These are phyloP conservation scores for Herminia tarsipennalis DNA, from an alignment of 2,888 invertebrate species.

Conservation along the genomic window DNA sequence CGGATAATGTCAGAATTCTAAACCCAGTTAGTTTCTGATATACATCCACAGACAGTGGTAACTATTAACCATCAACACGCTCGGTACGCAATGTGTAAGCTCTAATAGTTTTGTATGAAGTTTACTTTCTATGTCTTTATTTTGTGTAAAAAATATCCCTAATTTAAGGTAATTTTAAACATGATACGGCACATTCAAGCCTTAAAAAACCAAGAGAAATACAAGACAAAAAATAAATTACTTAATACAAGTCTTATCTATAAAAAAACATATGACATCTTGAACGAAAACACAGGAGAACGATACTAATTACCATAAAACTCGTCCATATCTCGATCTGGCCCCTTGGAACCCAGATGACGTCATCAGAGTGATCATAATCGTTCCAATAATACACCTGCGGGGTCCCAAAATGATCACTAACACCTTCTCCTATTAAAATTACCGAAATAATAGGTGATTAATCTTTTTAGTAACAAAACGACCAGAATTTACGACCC, in stretches of 20 bases:
- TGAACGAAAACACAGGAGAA: conserved; percentile 37
- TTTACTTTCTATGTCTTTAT: no score
- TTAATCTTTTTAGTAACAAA: conserved; percentile 76
- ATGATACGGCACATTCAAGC: no score
- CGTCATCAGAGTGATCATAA: conserved; percentile 43
- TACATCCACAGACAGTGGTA: no score
- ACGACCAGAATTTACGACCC: conserved; percentile 67
- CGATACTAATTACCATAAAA: conserved; percentile 47
- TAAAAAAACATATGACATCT: conserved; percentile 14
- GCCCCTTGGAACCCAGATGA: conserved; percentile 36
- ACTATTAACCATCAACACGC: no score
- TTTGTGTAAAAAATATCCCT: no score
- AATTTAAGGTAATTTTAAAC: no score
- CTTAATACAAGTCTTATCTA: conserved; percentile 20
- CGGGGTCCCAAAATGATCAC: conserved; percentile 52
- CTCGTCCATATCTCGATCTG: conserved; percentile 43
- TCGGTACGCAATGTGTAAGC: no score
- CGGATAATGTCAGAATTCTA: no score
- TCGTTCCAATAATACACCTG: conserved; percentile 45
- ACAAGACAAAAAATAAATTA: conserved; percentile 3
- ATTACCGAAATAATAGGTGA: conserved; percentile 79
- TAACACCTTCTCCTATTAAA: conserved; percentile 77
- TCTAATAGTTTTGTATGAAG: no score
- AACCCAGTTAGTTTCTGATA: no score
- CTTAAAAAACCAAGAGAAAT: no score